Conservation (phyloP, 2,113 vertebrate species). For the Poecile atricapillus region DNA sequence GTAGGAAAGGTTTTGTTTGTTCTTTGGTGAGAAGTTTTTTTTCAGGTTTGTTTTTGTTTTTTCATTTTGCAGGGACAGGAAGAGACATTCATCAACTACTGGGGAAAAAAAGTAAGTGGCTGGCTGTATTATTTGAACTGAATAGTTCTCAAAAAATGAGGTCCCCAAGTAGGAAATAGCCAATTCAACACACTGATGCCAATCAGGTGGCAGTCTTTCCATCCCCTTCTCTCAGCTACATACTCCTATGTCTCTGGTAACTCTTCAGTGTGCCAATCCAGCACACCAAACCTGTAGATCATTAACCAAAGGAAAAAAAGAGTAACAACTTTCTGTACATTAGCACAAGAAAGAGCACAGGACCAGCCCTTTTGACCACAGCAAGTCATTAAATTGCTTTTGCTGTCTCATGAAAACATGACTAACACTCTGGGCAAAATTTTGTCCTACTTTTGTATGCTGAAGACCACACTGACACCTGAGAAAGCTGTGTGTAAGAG, state of each 20-base stretch:
- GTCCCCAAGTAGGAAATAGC: background rate
- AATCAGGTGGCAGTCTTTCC: background rate
- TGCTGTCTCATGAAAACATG: background rate
- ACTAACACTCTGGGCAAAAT: background rate
- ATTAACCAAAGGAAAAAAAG: background rate
- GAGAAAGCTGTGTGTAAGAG: background rate
- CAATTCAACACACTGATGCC: background rate
- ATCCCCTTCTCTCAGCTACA: slow-evolving; percentile 12
- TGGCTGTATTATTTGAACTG: background rate
- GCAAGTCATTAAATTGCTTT: background rate
- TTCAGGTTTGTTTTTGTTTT: too few species aligned
- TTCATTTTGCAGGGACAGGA: background rate
- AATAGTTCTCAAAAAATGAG: background rate
- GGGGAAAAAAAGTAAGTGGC: background rate
- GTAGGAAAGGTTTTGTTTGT: background rate
- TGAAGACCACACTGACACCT: background rate
- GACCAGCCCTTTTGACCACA: background rate
- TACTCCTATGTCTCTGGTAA: background rate
- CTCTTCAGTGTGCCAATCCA: background rate
- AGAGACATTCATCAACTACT: background rate
- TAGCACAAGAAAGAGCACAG: slow-evolving; percentile 10
- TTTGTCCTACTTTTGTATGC: background rate
- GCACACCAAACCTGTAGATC: slow-evolving; percentile 14
- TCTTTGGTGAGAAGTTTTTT: background rate
- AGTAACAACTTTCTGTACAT: background rate